Base-by-base conservation (phyloP, 1,140 invertebrate species). In the Maniola jurtina region DNA sequence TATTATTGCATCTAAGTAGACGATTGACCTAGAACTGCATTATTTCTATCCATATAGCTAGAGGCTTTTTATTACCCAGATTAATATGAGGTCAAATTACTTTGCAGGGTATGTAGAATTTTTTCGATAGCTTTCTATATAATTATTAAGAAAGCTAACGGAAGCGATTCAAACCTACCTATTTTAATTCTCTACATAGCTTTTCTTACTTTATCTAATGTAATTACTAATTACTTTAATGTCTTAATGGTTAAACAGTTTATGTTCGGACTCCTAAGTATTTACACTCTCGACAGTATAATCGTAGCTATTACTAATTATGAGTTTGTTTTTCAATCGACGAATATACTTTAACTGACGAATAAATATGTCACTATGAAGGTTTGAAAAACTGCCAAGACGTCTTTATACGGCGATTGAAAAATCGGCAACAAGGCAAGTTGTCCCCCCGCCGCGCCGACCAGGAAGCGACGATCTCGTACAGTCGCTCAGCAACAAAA, bases 121-220 rank as follows among this genome's bases (percentile, higher is more conserved):
- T 82, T 73, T 83, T 79, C 76, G 66, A 78, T 66, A 55, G 81
- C 85, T 85, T 88, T 88, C 84, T 85, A 81, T 70, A 75, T 77
- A 79, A 81, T 77, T 74, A 64, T 50, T 16, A 16, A 50, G 16
- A 15, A 16, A 50, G 14, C 16, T 45, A 9, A 45, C 60, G 60
- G 61, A 64, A 50, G 56, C 14, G 38, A 35, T 48, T 13, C n/a
- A 52, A 50, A 14, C 52, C 40, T 35, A 61, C 55, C 50, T 38
- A 36, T 34, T 66, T 9, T 5, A 48, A 36, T 54, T 66, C 6
- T 13, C 40, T 33, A 50, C 5, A 50, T 50, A 50, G 14, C 48
- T 25, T 16, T 25, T 2, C 48, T 50, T 15, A 50, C 14, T 50
- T 55, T 55, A 16, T 33, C 34, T 55, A 25, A 1, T 50, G 14